A percentile compares a stretch with the other conserved stretches of the same genome.
Evolutionary conservation across 2,888 invertebrate species (phyloP).

Genomic region (Aspidapion aeneum): DNA sequence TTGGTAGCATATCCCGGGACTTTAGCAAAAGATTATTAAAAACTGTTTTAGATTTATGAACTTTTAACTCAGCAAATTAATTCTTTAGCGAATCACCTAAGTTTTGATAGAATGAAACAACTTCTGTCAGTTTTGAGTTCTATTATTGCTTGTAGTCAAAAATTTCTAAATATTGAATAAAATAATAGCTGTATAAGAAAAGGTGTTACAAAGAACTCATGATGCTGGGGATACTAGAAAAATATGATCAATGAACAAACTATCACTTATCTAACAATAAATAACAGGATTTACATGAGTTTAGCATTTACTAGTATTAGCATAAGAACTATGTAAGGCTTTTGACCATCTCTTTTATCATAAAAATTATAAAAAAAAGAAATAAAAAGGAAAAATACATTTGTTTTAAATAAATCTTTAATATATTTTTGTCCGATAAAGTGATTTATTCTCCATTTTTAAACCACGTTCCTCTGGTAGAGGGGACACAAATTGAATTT

Average conservation of each 20-base stretch:
- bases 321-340: too few species aligned
- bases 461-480: conserved; percentile 37
- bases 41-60: conserved; percentile 30
- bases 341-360: too few species aligned
- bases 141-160: conserved; percentile 40
- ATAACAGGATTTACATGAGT: too few species aligned
- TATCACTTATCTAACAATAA: conserved; percentile 54
- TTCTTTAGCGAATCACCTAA: conserved; percentile 30
- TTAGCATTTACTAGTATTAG: too few species aligned
- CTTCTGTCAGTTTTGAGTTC: conserved; percentile 53
- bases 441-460: conserved; percentile 40
- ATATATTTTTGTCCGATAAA: conserved; percentile 57
- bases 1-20: conserved; percentile 37
- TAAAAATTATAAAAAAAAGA: too few species aligned
- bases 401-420: conserved; percentile 57
- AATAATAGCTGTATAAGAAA: conserved; percentile 48
- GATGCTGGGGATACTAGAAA: conserved; percentile 44
- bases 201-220: too few species aligned
- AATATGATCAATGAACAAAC: conserved; percentile 69
- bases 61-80: conserved; percentile 28
- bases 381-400: too few species aligned
- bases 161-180: conserved; percentile 36
- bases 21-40: conserved; percentile 26
- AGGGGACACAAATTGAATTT: conserved; percentile 30
- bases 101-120: conserved; percentile 50